phyloP scores from a whole-genome alignment of 2,888 invertebrate genomes.

The Zootermopsis nevadensis region DNA sequence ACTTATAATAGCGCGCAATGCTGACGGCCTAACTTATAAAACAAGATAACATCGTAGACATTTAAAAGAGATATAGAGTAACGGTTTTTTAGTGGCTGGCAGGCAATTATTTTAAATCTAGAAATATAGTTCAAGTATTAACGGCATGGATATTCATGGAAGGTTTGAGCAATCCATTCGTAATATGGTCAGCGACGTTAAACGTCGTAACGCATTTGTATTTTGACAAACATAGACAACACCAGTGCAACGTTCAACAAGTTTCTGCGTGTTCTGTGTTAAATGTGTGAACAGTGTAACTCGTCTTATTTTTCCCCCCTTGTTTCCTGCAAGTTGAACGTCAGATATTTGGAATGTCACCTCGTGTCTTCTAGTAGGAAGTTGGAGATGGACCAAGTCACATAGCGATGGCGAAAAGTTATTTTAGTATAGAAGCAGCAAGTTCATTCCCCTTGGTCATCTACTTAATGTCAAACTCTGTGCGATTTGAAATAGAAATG shows the following conservation, averaged over 20 bases:
- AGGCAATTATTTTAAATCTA: no score
- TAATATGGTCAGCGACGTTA: neutral
- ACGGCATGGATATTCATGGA: no score
- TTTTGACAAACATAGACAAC: neutral
- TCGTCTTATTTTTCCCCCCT: neutral
- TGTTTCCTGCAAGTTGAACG: neutral
- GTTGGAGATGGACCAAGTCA: neutral
- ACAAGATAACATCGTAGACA: no score
- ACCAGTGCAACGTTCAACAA: neutral
- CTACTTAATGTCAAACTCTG: neutral
- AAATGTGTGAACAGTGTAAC: neutral
- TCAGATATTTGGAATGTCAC: neutral
- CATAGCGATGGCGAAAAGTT: neutral
- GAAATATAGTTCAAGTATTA: no score
- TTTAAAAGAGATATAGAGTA: no score
- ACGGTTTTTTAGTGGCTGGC: no score
- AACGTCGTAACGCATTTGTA: neutral
- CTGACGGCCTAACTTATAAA: no score
- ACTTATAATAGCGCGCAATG: no score
- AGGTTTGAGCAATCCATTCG: no score
- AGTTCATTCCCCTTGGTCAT: neutral
- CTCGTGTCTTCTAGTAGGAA: neutral
- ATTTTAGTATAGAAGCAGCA: neutral
- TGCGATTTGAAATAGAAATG: no score
- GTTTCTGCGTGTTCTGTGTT: neutral